Base-by-base conservation (phyloP, 2,113 vertebrate species). In the Lophochroa leadbeateri region DNA sequence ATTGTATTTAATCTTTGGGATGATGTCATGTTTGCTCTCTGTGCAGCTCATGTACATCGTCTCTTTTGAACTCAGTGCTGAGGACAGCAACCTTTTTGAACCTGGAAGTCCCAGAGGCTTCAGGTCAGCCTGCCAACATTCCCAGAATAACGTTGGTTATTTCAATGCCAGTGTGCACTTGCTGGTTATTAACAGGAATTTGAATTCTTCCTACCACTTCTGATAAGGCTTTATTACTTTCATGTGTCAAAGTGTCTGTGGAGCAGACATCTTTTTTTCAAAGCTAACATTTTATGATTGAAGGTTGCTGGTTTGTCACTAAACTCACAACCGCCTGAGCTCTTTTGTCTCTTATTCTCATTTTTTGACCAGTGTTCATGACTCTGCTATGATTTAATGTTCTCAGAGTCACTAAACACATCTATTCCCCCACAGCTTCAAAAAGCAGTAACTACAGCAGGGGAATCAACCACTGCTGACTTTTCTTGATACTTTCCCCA, bases 401-500 rank as follows among this genome's bases (percentile, higher is more conserved):
- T 76, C 63, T 86, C 53, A 46, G 28, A 75, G n/a, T 35, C 19
- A 69, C 25, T 68, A 88, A 44, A 61, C 9, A 43, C 13, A 41
- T 88, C 35, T 80, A 52, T 65, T 86, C 33, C 41, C 9, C 13
- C 12, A 39, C 28, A 86, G 67, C 50, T 96, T 93, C 82, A 77
- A 67, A 93, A 90, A 57, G 57, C 41, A 79, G 1, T 68, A 93
- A 87, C 47, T 85, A 17, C 47, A 64, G 74, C 41, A 71, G 31
- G 27, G 27, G 39, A 90, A 77, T 53, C 49, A 70, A 58, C 27
- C 31, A 46, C 71, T 70, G 27, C 60, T 86, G 86, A 49, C 28
- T 92, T 90, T 60, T 67, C 55, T 88, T 97, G 71, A 88, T 95
- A 50, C 18, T 93, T 92, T 92, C 82, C 88, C 41, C 68, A 58